Conservation (phyloP, 2,797 vertebrate genomes). For the Gallinago nigripennis region DNA sequence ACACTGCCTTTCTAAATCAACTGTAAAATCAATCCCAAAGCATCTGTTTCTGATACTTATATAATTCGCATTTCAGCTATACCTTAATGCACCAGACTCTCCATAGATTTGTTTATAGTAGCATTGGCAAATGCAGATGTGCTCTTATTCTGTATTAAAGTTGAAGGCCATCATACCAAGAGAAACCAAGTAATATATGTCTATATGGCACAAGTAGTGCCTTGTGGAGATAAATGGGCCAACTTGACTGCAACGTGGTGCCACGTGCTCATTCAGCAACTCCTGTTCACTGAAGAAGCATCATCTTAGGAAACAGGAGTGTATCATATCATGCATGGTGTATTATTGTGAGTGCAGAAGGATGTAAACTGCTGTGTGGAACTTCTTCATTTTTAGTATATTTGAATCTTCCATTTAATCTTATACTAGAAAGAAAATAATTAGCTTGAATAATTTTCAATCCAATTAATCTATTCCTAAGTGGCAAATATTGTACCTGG, state of each 20-base stretch:
- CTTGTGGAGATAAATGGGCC: not conserved
- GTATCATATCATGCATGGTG: fast-evolving
- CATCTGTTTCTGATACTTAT: not conserved
- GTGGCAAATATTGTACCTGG: constrained; percentile 62
- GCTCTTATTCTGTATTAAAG: not conserved
- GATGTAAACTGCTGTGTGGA: not conserved
- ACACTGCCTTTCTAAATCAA: not conserved
- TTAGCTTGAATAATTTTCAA: constrained; percentile 53
- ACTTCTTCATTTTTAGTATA: not conserved
- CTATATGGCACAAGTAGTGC: not conserved
- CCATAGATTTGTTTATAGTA: not conserved
- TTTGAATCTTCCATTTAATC: not conserved
- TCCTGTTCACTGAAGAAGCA: not conserved
- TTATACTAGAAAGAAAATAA: constrained; percentile 50
- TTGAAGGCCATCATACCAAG: not conserved
- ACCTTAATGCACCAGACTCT: not conserved
- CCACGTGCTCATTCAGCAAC: not conserved
- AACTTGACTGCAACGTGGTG: fast-evolving
- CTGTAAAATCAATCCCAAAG: not conserved
- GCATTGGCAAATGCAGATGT: not conserved
- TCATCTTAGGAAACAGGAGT: not conserved
- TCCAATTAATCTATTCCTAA: constrained; percentile 60
- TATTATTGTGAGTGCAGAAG: not conserved
- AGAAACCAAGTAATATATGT: not conserved
- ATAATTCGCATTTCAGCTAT: not conserved